Percentiles rank a stretch among this genome's conserved stretches.
Evolutionary conservation across 2,797 vertebrate genomes (phyloP).

Genomic region (Catharus ustulatus): DNA sequence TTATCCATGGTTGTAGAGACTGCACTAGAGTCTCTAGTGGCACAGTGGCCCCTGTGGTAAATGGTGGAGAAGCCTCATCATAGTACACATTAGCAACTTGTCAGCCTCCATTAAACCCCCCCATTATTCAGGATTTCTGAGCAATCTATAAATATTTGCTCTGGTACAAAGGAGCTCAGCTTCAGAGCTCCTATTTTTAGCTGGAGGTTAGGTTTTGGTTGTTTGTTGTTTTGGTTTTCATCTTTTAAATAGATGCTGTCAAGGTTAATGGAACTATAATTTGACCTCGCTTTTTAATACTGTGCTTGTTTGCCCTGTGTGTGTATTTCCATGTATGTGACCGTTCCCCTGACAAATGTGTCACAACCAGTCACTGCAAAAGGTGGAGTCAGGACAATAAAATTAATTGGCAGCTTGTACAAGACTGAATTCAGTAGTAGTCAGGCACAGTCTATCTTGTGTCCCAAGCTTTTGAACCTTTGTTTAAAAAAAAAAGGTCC

Average conservation of each 20-base stretch:
- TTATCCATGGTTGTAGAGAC: neutral
- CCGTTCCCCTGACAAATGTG: neutral
- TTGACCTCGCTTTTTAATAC: neutral
- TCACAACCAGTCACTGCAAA: neutral
- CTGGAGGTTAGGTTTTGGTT: conserved; percentile 13
- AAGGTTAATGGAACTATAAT: conserved; percentile 34
- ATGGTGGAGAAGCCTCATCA: neutral
- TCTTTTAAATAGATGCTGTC: neutral
- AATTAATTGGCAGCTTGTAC: neutral
- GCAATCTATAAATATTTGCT: conserved; percentile 23
- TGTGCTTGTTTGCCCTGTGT: neutral
- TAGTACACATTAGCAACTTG: neutral
- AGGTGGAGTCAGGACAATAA: neutral
- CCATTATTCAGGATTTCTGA: conserved; percentile 19
- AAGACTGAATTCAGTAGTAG: neutral
- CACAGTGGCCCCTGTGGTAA: neutral
- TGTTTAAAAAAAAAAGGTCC: neutral
- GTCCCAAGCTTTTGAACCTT: neutral
- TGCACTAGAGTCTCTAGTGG: neutral
- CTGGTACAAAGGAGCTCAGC: neutral
- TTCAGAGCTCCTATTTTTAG: conserved; percentile 37
- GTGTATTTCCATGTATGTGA: neutral
- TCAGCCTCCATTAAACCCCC: neutral
- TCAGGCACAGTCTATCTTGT: neutral
- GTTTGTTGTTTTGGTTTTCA: neutral